These are phyloP conservation scores for Typhlomys cinereus DNA, from an alignment of 2,113 vertebrate genomes.

Conservation along the genomic window DNA sequence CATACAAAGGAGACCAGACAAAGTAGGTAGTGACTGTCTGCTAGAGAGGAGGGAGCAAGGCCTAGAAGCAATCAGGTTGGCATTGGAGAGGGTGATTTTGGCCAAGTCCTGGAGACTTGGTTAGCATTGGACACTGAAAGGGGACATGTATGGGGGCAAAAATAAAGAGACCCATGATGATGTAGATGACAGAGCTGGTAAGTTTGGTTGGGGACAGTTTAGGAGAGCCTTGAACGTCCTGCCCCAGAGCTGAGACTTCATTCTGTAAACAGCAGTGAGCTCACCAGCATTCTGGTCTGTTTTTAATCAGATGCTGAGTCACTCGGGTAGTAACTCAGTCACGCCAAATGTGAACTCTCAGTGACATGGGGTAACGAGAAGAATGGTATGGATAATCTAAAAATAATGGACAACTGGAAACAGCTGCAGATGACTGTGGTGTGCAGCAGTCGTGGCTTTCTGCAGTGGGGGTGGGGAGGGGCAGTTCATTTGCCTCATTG, in stretches of 20 bases:
- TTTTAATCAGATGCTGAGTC: constrained; percentile 66
- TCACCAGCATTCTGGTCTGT: constrained; percentile 31
- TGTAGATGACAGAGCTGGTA: not conserved
- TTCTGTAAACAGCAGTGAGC: not conserved
- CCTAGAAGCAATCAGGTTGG: not conserved
- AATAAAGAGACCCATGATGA: too few relatives aligned
- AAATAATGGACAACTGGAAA: constrained; percentile 30
- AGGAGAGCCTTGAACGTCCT: not conserved
- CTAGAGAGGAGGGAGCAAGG: not conserved
- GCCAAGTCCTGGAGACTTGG: not conserved
- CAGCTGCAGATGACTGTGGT: not conserved
- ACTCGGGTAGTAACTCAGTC: constrained; percentile 55
- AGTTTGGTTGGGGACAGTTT: not conserved
- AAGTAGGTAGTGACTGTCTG: not conserved
- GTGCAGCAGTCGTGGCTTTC: not conserved
- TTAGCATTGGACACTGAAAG: not conserved
- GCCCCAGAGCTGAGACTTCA: not conserved
- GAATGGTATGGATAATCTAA: constrained; percentile 42
- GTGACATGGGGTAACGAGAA: constrained; percentile 52
- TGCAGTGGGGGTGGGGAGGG: not conserved
- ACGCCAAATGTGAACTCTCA: constrained; percentile 44
- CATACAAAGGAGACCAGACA: too few relatives aligned
- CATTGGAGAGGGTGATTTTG: not conserved
- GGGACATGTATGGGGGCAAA: not conserved
- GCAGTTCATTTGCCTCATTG: not conserved